A percentile compares a stretch with the other conserved stretches of the same genome.
These are phyloP conservation scores for Megatriorchis doriae DNA, from an alignment of 2,113 vertebrate genomes.

Conservation along the genomic window DNA sequence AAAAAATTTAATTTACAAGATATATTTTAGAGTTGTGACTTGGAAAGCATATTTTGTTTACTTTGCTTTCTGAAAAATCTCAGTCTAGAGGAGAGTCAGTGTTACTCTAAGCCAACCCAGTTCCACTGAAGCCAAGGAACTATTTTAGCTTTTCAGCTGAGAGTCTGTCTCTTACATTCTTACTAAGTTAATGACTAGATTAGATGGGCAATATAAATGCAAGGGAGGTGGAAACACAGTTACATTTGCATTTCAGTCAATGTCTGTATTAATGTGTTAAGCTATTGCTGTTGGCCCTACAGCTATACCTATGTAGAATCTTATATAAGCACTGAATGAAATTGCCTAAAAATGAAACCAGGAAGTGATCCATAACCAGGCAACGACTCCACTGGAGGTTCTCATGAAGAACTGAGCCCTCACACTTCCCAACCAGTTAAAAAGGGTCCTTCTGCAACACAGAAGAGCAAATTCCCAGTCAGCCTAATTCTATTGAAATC, in stretches of 20 bases:
- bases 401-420: not conserved
- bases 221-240: not conserved
- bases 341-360: not conserved
- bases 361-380: not conserved
- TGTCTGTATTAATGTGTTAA: not conserved
- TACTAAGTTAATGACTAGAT: not conserved
- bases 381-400: not conserved
- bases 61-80: constrained; percentile 17
- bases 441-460: not conserved
- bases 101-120: not conserved
- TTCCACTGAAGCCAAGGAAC: not conserved
- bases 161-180: not conserved
- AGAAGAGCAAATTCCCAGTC: not conserved
- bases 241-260: not conserved
- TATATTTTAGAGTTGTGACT: not conserved
- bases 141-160: not conserved
- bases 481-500: not conserved
- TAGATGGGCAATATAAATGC: constrained; percentile 11
- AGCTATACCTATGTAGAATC: not conserved
- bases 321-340: not conserved
- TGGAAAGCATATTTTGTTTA: constrained; percentile 16
- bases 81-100: not conserved
- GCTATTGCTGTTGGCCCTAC: not conserved
- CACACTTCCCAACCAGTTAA: not conserved
- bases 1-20: not conserved